A percentile compares a stretch with the other conserved stretches of the same genome.
Conservation (phyloP, 1,140 invertebrate species). For the Heterodera schachtii region DNA sequence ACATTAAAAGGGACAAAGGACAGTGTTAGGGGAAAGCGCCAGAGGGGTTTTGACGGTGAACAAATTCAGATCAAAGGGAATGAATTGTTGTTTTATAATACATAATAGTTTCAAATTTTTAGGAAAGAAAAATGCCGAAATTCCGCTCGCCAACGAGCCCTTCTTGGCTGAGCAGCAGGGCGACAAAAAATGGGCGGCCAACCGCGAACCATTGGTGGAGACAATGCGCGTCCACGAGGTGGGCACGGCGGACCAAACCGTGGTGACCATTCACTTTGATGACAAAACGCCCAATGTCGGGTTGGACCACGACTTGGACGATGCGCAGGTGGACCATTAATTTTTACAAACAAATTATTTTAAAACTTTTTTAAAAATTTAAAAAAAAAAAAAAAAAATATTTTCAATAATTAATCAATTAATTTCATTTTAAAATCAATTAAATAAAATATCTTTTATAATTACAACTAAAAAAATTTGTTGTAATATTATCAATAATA, state of each 20-base stretch:
- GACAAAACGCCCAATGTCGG: conserved; percentile 10
- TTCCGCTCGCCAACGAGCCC: conserved; percentile 12
- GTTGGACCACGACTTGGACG: conserved; percentile 17
- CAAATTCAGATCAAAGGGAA: too few species aligned
- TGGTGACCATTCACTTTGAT: not conserved
- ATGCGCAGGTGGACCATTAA: not conserved
- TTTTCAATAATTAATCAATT: too few species aligned
- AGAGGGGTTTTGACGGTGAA: too few species aligned
- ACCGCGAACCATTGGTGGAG: conserved; percentile 5
- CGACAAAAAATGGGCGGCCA: not conserved
- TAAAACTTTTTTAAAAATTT: too few species aligned
- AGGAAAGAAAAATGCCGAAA: conserved; percentile 3
- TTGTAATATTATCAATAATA: too few species aligned
- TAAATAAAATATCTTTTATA: too few species aligned
- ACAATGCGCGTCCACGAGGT: conserved; percentile 8
- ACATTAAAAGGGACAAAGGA: too few species aligned
- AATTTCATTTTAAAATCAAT: too few species aligned
- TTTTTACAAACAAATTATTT: too few species aligned
- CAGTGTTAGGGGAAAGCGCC: too few species aligned
- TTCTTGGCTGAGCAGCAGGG: conserved; percentile 5
- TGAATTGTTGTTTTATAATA: not conserved
- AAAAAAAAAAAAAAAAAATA: too few species aligned
- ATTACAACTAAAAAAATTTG: too few species aligned
- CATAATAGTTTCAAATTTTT: not conserved
- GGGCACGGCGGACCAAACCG: not conserved